Percentiles rank a stretch among this genome's conserved stretches.
Conservation (phyloP, 2,888 invertebrate species). For the Xestia xanthographa region DNA sequence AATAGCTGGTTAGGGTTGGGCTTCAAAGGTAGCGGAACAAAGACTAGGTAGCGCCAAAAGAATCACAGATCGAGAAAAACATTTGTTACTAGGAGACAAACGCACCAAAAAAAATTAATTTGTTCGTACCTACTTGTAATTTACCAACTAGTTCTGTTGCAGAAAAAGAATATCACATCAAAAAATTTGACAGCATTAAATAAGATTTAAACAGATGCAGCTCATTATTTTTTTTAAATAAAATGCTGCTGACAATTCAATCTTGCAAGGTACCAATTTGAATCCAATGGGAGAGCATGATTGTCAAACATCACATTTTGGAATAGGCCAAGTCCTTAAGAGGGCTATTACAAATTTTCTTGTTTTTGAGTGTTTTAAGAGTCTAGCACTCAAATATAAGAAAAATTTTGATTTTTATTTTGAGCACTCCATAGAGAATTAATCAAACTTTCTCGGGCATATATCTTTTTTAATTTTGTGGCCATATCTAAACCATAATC, state of each 20-base stretch:
- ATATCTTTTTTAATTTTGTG: too few relatives aligned
- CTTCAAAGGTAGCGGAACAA: conserved; percentile 41
- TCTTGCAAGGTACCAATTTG: not conserved
- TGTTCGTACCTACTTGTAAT: not conserved
- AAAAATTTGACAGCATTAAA: too few relatives aligned
- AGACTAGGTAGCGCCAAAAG: not conserved
- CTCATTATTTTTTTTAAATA: not conserved
- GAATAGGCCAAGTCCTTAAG: not conserved
- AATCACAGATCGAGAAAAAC: not conserved
- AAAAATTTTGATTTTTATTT: too few relatives aligned
- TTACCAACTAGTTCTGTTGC: not conserved
- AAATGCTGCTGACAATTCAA: not conserved
- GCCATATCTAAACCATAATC: too few relatives aligned
- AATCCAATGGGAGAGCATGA: not conserved
- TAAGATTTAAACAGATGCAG: not conserved
- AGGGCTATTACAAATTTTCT: too few relatives aligned
- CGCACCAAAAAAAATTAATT: not conserved
- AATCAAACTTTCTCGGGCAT: too few relatives aligned
- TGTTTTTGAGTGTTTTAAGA: too few relatives aligned
- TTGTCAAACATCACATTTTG: not conserved
- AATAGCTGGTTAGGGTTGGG: conserved; percentile 60
- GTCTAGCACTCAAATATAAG: too few relatives aligned
- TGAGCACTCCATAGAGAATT: too few relatives aligned
- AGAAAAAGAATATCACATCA: not conserved
- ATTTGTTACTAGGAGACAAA: not conserved